Conservation (phyloP, 2,797 vertebrate species). For the Kryptolebias ocellatus region DNA sequence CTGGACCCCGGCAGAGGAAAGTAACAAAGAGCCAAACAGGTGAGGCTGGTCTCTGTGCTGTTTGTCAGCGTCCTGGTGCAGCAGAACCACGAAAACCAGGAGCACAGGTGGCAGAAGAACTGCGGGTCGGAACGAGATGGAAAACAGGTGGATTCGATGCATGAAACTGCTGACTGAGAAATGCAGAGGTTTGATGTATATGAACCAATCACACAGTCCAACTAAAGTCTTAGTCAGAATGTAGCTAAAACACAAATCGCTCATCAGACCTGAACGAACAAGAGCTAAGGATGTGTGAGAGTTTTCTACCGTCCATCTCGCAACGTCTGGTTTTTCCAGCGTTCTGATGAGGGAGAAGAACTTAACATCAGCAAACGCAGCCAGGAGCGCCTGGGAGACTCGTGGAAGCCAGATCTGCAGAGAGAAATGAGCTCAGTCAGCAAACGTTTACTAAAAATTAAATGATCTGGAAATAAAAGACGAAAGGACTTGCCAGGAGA, state of each 20-base stretch:
- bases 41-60: conserved; percentile 91
- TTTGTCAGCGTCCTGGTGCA: conserved; percentile 96
- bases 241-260: too few relatives aligned
- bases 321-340: conserved; percentile 83
- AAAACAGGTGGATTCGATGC: neutral
- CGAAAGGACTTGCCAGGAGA: conserved; percentile 84
- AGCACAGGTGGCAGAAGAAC: conserved; percentile 94
- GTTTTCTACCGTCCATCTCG: conserved; percentile 87
- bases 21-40: conserved; percentile 88
- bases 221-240: too few relatives aligned
- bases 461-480: neutral
- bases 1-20: conserved; percentile 88
- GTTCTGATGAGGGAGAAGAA: conserved; percentile 85
- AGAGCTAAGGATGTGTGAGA: neutral
- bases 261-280: too few relatives aligned
- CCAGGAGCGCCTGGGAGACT: conserved; percentile 87
- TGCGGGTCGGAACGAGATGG: conserved; percentile 54
- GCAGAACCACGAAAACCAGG: conserved; percentile 98
- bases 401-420: conserved; percentile 92
- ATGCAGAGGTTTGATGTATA: too few relatives aligned
- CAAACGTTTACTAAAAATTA: neutral
- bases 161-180: neutral
- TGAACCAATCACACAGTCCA: too few relatives aligned
- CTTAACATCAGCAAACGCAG: conserved; percentile 89
- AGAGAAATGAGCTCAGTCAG: neutral